A percentile compares a stretch with the other conserved stretches of the same genome.
Evolutionary conservation across 30 jellyfish, hydroid and myxozoan genomes (phyloP).

Genomic region (Aurelia sp.): DNA sequence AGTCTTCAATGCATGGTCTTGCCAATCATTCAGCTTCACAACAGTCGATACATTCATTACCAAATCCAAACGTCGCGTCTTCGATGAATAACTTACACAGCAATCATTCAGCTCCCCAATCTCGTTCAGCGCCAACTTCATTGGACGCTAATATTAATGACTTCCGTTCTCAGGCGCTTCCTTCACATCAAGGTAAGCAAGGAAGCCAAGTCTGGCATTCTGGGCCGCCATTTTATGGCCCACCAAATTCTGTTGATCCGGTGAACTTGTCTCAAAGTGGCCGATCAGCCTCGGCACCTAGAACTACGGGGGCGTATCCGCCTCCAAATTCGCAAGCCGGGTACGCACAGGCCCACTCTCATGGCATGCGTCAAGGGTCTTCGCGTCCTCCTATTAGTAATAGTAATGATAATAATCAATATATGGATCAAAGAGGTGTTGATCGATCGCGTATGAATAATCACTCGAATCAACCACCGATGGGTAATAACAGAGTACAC

Average conservation of each 20-base stretch:
- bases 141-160: slow-evolving; percentile 61
- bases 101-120: neutral
- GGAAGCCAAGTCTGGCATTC: slow-evolving; percentile 54
- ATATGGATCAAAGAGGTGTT: slow-evolving; percentile 32
- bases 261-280: slow-evolving; percentile 12
- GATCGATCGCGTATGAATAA: slow-evolving; percentile 51
- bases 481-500: slow-evolving; percentile 22
- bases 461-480: slow-evolving; percentile 48
- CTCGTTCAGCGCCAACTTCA: slow-evolving; percentile 65
- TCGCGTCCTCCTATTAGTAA: slow-evolving; percentile 2
- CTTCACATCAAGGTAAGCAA: slow-evolving; percentile 45
- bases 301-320: slow-evolving; percentile 26
- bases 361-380: slow-evolving; percentile 40
- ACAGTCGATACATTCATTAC: slow-evolving; percentile 67
- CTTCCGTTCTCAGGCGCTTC: slow-evolving; percentile 28
- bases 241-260: slow-evolving; percentile 57
- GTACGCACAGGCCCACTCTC: slow-evolving; percentile 33
- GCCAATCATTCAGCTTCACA: slow-evolving; percentile 52
- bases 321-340: slow-evolving; percentile 46
- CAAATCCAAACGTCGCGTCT: slow-evolving; percentile 30
- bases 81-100: slow-evolving; percentile 14
- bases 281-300: slow-evolving; percentile 53
- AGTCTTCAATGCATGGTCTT: slow-evolving; percentile 45
- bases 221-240: slow-evolving; percentile 78
- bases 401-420: neutral